A percentile compares a stretch with the other conserved stretches of the same genome.
Evolutionary conservation across 2,113 vertebrate species (phyloP).

Genomic region (Scomber japonicus): DNA sequence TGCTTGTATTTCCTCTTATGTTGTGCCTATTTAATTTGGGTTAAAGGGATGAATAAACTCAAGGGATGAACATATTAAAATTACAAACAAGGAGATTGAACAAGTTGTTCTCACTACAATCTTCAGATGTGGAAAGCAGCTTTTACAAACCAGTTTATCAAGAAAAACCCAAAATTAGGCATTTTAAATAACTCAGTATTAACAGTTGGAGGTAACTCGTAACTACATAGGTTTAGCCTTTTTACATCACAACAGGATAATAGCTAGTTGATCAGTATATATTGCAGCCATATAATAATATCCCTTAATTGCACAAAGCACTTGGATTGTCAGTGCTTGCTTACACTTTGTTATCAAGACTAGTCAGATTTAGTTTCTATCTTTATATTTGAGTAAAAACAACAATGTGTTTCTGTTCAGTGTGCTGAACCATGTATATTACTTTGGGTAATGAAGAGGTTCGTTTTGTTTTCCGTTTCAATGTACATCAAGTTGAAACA

Average conservation of each 20-base stretch:
- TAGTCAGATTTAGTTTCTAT: neutral
- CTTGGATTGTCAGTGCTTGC: neutral
- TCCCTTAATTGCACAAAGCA: neutral
- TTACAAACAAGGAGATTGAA: neutral
- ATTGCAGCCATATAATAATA: neutral
- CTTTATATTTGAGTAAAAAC: neutral
- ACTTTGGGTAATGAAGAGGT: neutral
- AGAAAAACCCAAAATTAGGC: neutral
- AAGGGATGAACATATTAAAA: neutral
- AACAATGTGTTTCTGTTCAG: neutral
- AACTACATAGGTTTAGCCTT: neutral
- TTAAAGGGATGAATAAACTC: slow-evolving; percentile 10
- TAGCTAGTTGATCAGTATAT: neutral
- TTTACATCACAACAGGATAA: neutral
- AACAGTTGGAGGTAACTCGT: neutral
- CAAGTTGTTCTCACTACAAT: neutral
- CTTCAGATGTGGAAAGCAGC: neutral
- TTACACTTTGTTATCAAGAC: neutral
- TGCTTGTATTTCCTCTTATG: neutral
- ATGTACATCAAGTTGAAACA: neutral
- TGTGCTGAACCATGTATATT: neutral
- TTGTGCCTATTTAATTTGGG: slow-evolving; percentile 20
- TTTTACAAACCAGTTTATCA: slow-evolving; percentile 1
- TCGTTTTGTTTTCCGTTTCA: neutral
- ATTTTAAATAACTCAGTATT: neutral